Base-by-base conservation (phyloP, 1,140 invertebrate species). In the Babylonia areolata region DNA sequence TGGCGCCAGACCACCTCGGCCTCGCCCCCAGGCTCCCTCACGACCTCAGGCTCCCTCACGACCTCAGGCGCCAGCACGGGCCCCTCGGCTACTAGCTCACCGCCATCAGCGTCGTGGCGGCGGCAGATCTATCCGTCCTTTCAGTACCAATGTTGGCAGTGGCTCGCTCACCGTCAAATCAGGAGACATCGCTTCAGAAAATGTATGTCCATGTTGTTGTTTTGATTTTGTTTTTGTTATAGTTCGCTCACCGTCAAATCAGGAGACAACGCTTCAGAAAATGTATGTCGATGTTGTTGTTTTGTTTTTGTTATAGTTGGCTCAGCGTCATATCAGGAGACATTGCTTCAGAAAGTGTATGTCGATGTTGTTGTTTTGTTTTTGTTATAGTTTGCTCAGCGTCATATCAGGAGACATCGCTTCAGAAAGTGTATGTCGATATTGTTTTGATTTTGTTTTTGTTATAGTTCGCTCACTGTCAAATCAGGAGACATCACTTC, bases 371-470 rank as follows among this genome's bases (percentile, higher is more conserved):
- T n/a, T n/a, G n/a, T n/a, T n/a, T n/a, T n/a, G n/a, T n/a, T n/a
- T n/a, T n/a, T n/a, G n/a, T n/a, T n/a, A n/a, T 6, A 84, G 54
- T 37, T 2, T 20, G 12, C 37, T 84, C 23, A 73, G 37, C n/a
- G 39, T 84, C 12, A 64, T 69, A 28, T 69, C 81, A 39, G 81
- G 81, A 31, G 58, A 82, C 23, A 82, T 82, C 35, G 37, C 58
- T 35, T 20, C 2, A 11, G 81, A 82, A 71, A 69, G 23, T 9
- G 81, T 82, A 71, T 1, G 79, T 71, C 15, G 37, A 39, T 37
- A 2, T 71, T 46, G 9, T 46, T 31, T n/a, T 46, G 20, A 2
- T 42, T 80, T n/a, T 23, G 42, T 5, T 15, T 46, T 51, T 51
- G n/a, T n/a, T n/a, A n/a, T n/a, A n/a, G n/a, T n/a, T n/a, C n/a